phyloP scores from a whole-genome alignment of 2,797 vertebrate species.

The Ceyx erithaca region DNA sequence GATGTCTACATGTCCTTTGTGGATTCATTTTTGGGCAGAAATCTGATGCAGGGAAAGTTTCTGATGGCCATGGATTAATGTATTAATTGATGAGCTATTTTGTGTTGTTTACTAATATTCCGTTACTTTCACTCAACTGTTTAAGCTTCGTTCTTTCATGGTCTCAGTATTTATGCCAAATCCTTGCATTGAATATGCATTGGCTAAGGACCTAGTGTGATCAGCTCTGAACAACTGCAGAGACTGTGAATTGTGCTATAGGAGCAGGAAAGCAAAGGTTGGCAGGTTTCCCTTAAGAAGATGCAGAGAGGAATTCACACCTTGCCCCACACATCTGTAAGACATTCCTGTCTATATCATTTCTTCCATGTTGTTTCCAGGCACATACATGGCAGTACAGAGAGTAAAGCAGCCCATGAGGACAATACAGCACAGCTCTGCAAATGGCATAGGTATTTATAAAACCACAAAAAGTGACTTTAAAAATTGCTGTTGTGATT shows the following conservation, averaged over 20 bases:
- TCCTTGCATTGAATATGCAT: neutral
- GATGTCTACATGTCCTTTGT: accelerated
- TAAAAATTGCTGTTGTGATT: neutral
- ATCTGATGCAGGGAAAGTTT: neutral
- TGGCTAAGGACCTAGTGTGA: neutral
- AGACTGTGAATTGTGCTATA: neutral
- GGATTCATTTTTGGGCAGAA: neutral
- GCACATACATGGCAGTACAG: neutral
- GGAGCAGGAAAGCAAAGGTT: neutral
- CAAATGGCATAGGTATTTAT: neutral
- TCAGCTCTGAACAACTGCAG: neutral
- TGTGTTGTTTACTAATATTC: neutral
- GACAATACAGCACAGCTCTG: neutral
- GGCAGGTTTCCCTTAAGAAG: neutral
- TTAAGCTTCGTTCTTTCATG: neutral
- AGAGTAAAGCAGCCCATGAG: neutral
- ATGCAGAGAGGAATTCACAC: neutral
- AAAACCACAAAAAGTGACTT: neutral
- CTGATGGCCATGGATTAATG: neutral
- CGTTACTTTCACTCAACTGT: neutral
- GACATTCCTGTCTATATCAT: neutral
- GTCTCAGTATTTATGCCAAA: neutral
- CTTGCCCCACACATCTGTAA: neutral
- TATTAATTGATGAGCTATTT: neutral
- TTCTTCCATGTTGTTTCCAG: neutral